These are phyloP conservation scores for Leistus spinibarbis DNA, from an alignment of 2,888 invertebrate genomes.

Conservation along the genomic window DNA sequence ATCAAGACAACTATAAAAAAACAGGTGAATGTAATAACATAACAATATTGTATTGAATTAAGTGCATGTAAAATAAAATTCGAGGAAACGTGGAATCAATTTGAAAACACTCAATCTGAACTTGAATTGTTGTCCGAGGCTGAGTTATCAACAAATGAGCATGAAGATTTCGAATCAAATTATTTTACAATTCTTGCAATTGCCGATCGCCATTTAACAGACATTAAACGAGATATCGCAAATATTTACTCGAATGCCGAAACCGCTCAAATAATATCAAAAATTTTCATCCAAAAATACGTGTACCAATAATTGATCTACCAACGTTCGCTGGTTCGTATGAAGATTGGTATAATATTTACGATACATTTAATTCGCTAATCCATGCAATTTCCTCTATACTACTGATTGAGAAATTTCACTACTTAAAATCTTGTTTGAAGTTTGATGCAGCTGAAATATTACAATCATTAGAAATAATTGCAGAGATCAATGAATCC, in stretches of 20 bases:
- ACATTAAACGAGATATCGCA: not conserved
- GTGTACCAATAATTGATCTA: slow-evolving; percentile 30
- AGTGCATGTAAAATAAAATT: not conserved
- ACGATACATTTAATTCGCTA: slow-evolving; percentile 33
- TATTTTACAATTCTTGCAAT: not conserved
- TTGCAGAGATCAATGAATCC: slow-evolving; percentile 19
- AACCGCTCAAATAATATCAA: not conserved
- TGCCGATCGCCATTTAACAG: not conserved
- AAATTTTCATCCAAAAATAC: not conserved
- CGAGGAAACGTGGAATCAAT: not conserved
- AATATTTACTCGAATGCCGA: not conserved
- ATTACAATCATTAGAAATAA: slow-evolving; percentile 29
- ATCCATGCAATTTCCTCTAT: slow-evolving; percentile 32
- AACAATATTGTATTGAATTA: no score
- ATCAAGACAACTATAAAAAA: no score
- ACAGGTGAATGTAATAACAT: no score
- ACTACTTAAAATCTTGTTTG: slow-evolving; percentile 39
- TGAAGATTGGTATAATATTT: slow-evolving; percentile 35
- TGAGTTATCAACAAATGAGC: not conserved
- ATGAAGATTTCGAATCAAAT: not conserved
- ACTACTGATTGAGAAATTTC: slow-evolving; percentile 37
- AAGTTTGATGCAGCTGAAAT: slow-evolving; percentile 39
- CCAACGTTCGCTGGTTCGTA: slow-evolving; percentile 36
- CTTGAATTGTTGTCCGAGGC: not conserved
- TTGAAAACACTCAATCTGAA: not conserved